These are phyloP conservation scores for Pheosia tremula DNA, from an alignment of 2,888 invertebrate genomes.

Conservation along the genomic window DNA sequence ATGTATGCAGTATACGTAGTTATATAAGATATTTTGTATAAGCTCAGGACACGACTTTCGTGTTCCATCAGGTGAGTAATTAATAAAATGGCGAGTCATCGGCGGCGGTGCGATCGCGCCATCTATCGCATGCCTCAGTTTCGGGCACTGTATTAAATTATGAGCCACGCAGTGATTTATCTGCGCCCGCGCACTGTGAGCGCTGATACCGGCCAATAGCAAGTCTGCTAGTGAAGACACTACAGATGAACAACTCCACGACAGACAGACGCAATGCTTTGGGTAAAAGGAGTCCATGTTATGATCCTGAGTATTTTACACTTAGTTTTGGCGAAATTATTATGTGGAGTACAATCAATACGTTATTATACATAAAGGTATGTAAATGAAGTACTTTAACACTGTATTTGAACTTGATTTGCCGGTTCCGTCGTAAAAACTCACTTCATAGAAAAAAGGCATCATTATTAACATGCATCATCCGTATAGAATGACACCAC, in stretches of 20 bases:
- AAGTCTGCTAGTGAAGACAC: neutral
- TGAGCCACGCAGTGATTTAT: constrained; percentile 42
- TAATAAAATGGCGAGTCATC: neutral
- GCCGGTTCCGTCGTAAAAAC: no score
- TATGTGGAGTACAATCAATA: no score
- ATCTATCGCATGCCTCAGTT: constrained; percentile 38
- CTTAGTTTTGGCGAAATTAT: no score
- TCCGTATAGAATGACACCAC: no score
- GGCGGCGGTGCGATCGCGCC: constrained; percentile 25
- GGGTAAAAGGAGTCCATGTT: neutral
- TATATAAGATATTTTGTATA: no score
- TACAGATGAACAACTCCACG: constrained; percentile 14
- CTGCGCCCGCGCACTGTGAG: constrained; percentile 20
- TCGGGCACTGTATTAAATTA: constrained; percentile 43
- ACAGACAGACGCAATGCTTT: neutral
- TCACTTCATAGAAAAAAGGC: no score
- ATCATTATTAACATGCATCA: no score
- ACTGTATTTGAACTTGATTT: no score
- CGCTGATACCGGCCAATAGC: constrained; percentile 22
- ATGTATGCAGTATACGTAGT: no score
- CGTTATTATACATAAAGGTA: no score
- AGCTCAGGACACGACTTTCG: no score
- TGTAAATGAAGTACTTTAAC: no score
- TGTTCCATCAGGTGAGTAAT: neutral
- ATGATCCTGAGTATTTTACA: neutral